These are phyloP conservation scores for Lichenostomus cassidix DNA, from an alignment of 2,113 vertebrate species.

Conservation along the genomic window DNA sequence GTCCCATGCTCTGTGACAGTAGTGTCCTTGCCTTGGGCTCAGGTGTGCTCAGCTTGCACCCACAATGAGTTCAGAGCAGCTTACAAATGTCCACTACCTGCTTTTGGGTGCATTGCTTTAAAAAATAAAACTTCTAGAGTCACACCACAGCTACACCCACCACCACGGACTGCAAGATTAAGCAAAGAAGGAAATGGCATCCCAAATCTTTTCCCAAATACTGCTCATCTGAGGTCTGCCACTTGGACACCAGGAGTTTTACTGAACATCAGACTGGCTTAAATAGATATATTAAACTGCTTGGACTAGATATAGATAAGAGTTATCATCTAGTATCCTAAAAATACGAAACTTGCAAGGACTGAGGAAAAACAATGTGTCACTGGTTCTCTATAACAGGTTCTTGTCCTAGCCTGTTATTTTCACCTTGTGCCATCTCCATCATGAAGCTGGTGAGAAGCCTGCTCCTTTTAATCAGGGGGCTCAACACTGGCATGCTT, in stretches of 20 bases:
- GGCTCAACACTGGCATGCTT: fast-evolving
- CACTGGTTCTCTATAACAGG: background rate
- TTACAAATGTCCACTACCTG: fast-evolving
- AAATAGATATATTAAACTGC: background rate
- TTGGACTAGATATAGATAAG: background rate
- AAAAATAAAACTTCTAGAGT: background rate
- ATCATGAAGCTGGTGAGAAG: background rate
- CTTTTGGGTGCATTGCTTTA: background rate
- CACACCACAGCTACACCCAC: background rate
- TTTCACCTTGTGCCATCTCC: background rate
- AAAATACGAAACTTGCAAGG: background rate
- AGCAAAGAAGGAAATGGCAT: background rate
- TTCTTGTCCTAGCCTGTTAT: background rate
- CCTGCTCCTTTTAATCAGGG: background rate
- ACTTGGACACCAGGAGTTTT: background rate
- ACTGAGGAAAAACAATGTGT: background rate
- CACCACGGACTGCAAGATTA: background rate
- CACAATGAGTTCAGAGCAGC: background rate
- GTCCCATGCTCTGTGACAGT: fast-evolving
- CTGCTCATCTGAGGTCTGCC: fast-evolving
- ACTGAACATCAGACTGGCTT: background rate
- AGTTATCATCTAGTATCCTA: background rate
- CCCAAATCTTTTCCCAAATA: background rate
- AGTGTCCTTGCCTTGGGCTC: background rate
- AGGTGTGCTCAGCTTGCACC: background rate